phyloP scores from a whole-genome alignment of 1,140 invertebrate genomes.

The Alviniconcha marisindica region DNA sequence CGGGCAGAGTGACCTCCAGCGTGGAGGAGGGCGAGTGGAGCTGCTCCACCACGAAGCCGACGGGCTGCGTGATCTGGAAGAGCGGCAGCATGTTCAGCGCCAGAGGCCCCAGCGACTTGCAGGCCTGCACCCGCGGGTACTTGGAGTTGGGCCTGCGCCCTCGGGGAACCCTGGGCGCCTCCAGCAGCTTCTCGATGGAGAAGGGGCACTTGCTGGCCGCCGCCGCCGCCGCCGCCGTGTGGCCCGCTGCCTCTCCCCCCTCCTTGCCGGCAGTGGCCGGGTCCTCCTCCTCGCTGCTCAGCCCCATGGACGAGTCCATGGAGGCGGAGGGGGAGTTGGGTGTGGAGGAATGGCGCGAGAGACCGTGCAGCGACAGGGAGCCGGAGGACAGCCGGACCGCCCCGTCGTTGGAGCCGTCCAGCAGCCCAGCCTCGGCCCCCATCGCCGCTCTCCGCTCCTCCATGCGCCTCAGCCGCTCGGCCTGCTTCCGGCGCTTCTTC shows the following conservation, averaged over 20 bases:
- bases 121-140: conserved; percentile 77
- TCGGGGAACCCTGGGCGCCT: conserved; percentile 73
- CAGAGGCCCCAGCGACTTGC: conserved; percentile 74
- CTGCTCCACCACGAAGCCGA: conserved; percentile 73
- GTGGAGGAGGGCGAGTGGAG: not conserved
- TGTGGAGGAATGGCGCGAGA: not conserved
- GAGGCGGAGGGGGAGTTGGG: conserved; percentile 16
- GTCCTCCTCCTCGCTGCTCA: conserved; percentile 27
- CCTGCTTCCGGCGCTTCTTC: conserved; percentile 90
- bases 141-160: conserved; percentile 77
- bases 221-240: conserved; percentile 54
- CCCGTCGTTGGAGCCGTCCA: not conserved
- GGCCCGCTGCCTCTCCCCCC: conserved; percentile 58
- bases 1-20: not conserved
- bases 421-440: not conserved
- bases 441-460: conserved; percentile 60
- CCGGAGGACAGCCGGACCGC: not conserved
- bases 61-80: conserved; percentile 77
- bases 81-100: conserved; percentile 71
- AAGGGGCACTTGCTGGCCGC: conserved; percentile 54
- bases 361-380: not conserved
- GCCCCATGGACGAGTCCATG: conserved; percentile 25
- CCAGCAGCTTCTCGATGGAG: conserved; percentile 73
- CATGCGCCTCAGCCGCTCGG: conserved; percentile 66
- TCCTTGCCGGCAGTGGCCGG: conserved; percentile 3